These are phyloP conservation scores for Philaenus spumarius DNA, from an alignment of 1,140 invertebrate genomes.

Conservation along the genomic window DNA sequence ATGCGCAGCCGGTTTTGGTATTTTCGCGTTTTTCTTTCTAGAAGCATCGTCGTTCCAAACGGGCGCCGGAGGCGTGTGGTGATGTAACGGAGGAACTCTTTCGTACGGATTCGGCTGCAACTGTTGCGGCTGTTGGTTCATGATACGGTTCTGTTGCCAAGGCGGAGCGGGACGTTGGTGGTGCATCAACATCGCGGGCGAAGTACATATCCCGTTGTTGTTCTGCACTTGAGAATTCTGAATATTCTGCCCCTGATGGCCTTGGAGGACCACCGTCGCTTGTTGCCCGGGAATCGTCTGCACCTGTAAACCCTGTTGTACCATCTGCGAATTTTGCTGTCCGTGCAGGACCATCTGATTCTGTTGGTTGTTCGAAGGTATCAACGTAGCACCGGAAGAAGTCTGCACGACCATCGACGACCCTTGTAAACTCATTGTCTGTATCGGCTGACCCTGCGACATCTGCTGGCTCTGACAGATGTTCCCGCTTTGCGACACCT, in stretches of 20 bases:
- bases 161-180: slow-evolving; percentile 14
- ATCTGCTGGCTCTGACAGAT: background rate
- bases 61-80: slow-evolving; percentile 52
- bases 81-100: slow-evolving; percentile 63
- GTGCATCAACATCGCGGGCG: slow-evolving; percentile 14
- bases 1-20: slow-evolving; percentile 45
- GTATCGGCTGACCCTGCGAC: background rate
- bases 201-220: slow-evolving; percentile 12
- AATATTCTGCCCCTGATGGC: slow-evolving; percentile 13
- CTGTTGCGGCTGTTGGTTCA: slow-evolving; percentile 32
- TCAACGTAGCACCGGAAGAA: background rate
- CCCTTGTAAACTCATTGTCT: slow-evolving; percentile 6
- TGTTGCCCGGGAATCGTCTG: slow-evolving; percentile 7
- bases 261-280: slow-evolving; percentile 1
- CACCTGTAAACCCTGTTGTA: slow-evolving; percentile 13
- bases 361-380: background rate
- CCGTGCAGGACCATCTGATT: slow-evolving; percentile 35
- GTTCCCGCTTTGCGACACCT: background rate
- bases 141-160: slow-evolving; percentile 7
- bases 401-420: slow-evolving; percentile 7
- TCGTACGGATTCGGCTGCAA: slow-evolving; percentile 44
- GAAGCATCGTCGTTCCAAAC: slow-evolving; percentile 55
- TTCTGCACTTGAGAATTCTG: slow-evolving; percentile 8
- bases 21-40: slow-evolving; percentile 46
- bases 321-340: slow-evolving; percentile 31